These are phyloP conservation scores for Limonius californicus DNA, from an alignment of 1,140 invertebrate genomes.

Conservation along the genomic window DNA sequence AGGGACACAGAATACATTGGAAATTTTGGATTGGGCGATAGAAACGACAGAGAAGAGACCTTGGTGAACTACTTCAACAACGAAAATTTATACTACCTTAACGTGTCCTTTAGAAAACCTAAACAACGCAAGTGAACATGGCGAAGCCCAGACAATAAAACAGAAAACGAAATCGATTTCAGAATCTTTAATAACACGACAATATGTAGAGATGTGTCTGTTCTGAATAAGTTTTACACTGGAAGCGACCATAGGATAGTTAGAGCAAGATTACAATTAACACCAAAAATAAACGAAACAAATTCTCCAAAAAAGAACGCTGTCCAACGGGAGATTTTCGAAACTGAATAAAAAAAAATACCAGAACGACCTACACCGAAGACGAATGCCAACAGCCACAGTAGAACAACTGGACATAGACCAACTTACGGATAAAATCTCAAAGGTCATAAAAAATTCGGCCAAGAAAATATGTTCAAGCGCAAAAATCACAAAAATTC, in stretches of 20 bases:
- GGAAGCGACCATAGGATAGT: conserved; percentile 16
- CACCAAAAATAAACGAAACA: conserved; percentile 3
- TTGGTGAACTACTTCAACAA: no score
- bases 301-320: neutral
- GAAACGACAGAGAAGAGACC: no score
- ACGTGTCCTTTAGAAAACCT: conserved; percentile 23
- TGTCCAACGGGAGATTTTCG: neutral
- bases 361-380: neutral
- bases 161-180: conserved; percentile 37
- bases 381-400: no score
- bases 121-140: conserved; percentile 31
- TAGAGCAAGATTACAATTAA: neutral
- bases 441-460: no score
- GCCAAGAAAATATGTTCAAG: no score
- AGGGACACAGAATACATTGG: no score
- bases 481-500: no score
- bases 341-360: no score
- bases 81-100: neutral
- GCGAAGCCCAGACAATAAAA: conserved; percentile 25
- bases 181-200: conserved; percentile 28
- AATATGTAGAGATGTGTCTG: conserved; percentile 36
- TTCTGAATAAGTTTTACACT: conserved; percentile 34
- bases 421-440: no score
- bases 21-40: no score
- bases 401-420: no score